Conservation (phyloP, 2,797 vertebrate species). For the Cryptoblepharus egeriae region DNA sequence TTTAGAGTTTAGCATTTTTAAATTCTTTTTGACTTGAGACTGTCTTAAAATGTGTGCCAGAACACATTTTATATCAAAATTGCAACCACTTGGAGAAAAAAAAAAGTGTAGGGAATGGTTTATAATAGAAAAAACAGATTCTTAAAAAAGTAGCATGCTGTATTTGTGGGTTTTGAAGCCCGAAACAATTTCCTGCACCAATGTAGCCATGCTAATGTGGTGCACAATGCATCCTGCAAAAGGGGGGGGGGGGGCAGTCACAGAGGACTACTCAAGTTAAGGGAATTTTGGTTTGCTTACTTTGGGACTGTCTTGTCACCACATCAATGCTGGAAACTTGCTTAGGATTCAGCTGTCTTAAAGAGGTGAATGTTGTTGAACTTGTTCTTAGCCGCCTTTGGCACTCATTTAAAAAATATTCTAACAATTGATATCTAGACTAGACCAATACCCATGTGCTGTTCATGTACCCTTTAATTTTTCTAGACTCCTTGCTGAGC, state of each 20-base stretch:
- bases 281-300: too few species aligned
- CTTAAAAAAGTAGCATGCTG: conserved; percentile 45
- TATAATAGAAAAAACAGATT: conserved; percentile 36
- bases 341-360: conserved; percentile 4
- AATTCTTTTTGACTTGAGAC: not conserved
- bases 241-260: not conserved
- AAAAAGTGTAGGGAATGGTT: conserved; percentile 33
- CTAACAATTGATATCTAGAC: not conserved
- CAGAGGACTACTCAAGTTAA: too few species aligned
- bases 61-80: not conserved
- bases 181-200: too few species aligned
- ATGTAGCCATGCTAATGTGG: too few species aligned
- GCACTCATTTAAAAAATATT: conserved; percentile 35
- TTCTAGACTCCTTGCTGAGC: not conserved
- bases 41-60: conserved; percentile 13
- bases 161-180: conserved; percentile 52
- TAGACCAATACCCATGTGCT: not conserved
- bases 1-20: not conserved
- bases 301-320: too few species aligned
- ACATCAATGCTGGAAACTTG: too few species aligned
- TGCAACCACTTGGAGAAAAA: not conserved
- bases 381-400: not conserved
- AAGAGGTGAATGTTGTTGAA: conserved; percentile 46
- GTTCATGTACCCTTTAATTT: conserved; percentile 23
- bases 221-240: too few species aligned